A percentile compares a stretch with the other conserved stretches of the same genome.
These are phyloP conservation scores for Aphidius colemani DNA, from an alignment of 2,888 invertebrate species.

Conservation along the genomic window DNA sequence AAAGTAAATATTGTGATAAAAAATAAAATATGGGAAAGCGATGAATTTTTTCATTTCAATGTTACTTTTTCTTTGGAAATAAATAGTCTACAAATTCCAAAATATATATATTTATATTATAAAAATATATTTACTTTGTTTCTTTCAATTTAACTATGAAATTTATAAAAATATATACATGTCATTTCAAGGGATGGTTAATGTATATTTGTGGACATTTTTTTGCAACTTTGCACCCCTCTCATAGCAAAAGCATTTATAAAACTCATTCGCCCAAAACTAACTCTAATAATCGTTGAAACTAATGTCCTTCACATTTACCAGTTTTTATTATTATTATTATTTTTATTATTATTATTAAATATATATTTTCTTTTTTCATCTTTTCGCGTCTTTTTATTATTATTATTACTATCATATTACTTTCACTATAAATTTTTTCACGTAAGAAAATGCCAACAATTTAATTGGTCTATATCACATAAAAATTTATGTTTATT, in stretches of 20 bases:
- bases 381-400: slow-evolving; percentile 4
- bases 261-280: slow-evolving; percentile 58
- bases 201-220: neutral
- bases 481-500: neutral
- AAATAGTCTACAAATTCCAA: too few relatives aligned
- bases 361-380: neutral
- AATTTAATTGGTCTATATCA: neutral
- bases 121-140: too few relatives aligned
- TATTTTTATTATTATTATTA: neutral
- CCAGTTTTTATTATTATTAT: slow-evolving; percentile 28
- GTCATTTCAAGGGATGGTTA: neutral
- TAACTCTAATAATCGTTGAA: slow-evolving; percentile 60
- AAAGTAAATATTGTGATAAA: slow-evolving; percentile 50
- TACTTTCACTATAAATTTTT: too few relatives aligned
- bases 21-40: slow-evolving; percentile 23
- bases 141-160: too few relatives aligned
- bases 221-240: slow-evolving; percentile 27
- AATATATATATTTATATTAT: too few relatives aligned
- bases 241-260: slow-evolving; percentile 46
- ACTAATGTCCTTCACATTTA: slow-evolving; percentile 53
- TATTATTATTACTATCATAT: neutral
- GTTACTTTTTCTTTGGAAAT: too few relatives aligned
- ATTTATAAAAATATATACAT: slow-evolving; percentile 21
- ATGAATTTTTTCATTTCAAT: too few relatives aligned
- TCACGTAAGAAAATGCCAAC: slow-evolving; percentile 7